Evolutionary conservation across 1,140 invertebrate species (phyloP).

Genomic region (Fopius arisanus): DNA sequence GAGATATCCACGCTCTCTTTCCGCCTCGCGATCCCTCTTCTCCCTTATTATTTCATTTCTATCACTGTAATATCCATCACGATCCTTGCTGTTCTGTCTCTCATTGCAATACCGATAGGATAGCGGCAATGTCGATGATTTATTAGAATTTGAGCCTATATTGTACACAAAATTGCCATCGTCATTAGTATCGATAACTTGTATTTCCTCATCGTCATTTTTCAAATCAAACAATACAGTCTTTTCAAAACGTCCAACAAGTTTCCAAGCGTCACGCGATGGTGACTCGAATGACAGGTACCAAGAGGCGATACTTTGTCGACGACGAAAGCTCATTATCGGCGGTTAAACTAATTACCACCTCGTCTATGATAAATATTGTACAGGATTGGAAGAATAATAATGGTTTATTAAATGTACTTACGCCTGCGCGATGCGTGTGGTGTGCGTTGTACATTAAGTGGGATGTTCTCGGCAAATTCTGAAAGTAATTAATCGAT

Average conservation of each 20-base stretch:
- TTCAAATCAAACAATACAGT: constrained; percentile 1
- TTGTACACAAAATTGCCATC: constrained; percentile 14
- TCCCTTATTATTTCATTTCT: constrained; percentile 81
- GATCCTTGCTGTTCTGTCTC: constrained; percentile 71
- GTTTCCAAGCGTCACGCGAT: constrained; percentile 22
- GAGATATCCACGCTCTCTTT: constrained; percentile 80
- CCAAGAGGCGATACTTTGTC: constrained; percentile 14
- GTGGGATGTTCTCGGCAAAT: constrained; percentile 84
- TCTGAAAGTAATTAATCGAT: constrained; percentile 67
- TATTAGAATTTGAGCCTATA: constrained; percentile 65
- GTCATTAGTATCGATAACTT: constrained; percentile 2
- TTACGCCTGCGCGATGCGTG: constrained; percentile 83
- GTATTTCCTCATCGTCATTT: neutral
- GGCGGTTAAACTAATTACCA: constrained; percentile 10
- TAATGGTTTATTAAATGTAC: constrained; percentile 49
- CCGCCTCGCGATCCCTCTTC: constrained; percentile 69
- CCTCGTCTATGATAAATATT: constrained; percentile 18
- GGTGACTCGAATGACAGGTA: constrained; percentile 27
- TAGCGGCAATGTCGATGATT: constrained; percentile 80
- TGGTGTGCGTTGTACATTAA: constrained; percentile 82
- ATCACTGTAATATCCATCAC: constrained; percentile 87
- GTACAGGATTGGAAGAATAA: neutral
- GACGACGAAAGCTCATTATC: constrained; percentile 29
- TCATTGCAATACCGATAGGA: constrained; percentile 66
- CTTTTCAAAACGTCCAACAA: constrained; percentile 20